phyloP scores from a whole-genome alignment of 2,888 invertebrate species.

The Platypus cylindrus region DNA sequence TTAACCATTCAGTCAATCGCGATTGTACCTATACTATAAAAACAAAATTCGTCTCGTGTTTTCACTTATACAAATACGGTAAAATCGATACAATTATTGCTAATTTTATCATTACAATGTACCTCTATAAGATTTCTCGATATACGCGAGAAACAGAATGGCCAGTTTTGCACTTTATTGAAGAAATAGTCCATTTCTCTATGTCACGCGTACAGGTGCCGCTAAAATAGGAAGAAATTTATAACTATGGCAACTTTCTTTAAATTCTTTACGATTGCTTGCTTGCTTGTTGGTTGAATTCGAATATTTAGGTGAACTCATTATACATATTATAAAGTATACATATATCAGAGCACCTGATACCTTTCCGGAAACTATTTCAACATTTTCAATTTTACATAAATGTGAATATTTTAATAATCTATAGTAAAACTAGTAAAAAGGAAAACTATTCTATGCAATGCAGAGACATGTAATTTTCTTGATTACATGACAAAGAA shows the following conservation, averaged over 20 bases:
- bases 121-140: constrained; percentile 4
- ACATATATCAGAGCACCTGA: too few relatives aligned
- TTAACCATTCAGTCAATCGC: too few relatives aligned
- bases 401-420: too few relatives aligned
- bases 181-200: constrained; percentile 8
- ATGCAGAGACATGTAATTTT: too few relatives aligned
- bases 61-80: constrained; percentile 10
- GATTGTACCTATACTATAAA: not conserved
- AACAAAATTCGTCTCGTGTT: constrained; percentile 5
- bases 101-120: constrained; percentile 8
- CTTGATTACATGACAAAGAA: too few relatives aligned
- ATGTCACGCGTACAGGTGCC: constrained; percentile 7
- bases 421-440: too few relatives aligned
- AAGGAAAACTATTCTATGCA: too few relatives aligned
- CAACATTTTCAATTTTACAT: too few relatives aligned
- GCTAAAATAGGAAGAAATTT: constrained; percentile 4
- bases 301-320: not conserved
- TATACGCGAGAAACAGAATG: constrained; percentile 3
- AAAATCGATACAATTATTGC: constrained; percentile 8
- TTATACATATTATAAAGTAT: too few relatives aligned
- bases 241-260: constrained; percentile 1
- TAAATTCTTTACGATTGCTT: constrained; percentile 3
- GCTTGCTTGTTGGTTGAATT: not conserved
- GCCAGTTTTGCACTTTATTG: constrained; percentile 4
- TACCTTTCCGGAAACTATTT: too few relatives aligned